Evolutionary conservation across 2,888 invertebrate genomes (phyloP).

Genomic region (Pyrocoelia pectoralis): DNA sequence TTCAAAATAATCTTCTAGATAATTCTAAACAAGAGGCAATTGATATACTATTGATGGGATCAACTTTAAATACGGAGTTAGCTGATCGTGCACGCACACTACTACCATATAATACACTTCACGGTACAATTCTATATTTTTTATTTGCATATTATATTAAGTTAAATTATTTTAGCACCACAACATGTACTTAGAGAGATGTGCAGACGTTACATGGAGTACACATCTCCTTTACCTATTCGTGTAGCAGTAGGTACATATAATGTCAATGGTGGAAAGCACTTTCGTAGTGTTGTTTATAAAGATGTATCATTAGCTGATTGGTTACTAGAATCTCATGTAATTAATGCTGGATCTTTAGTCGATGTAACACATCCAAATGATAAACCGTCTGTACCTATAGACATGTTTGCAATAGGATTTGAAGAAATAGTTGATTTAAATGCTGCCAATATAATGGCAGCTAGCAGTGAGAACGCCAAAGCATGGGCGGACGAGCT

Average conservation of each 20-base stretch:
- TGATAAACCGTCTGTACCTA: conserved; percentile 64
- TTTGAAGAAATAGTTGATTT: conserved; percentile 99
- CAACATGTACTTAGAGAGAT: conserved; percentile 84
- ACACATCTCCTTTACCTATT: conserved; percentile 72
- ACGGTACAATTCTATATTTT: conserved; percentile 61
- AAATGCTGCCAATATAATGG: conserved; percentile 98
- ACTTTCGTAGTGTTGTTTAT: conserved; percentile 95
- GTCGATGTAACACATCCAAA: conserved; percentile 61
- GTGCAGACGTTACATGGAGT: conserved; percentile 84
- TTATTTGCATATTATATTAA: conserved; percentile 3
- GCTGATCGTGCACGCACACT: conserved; percentile 91
- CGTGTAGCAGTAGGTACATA: conserved; percentile 94
- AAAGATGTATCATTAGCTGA: conserved; percentile 87
- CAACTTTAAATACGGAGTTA: conserved; percentile 88
- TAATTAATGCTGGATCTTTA: conserved; percentile 59
- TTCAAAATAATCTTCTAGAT: conserved; percentile 98
- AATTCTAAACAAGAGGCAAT: conserved; percentile 98
- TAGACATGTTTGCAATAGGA: conserved; percentile 96
- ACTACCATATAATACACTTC: conserved; percentile 85
- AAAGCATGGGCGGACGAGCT: conserved; percentile 95
- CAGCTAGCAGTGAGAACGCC: conserved; percentile 92
- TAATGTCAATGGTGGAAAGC: conserved; percentile 99
- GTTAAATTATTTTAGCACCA: conserved; percentile 66
- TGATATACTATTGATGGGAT: conserved; percentile 92
- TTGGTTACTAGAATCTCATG: conserved; percentile 88